phyloP scores from a whole-genome alignment of 2,113 vertebrate genomes.

The Aix galericulata region DNA sequence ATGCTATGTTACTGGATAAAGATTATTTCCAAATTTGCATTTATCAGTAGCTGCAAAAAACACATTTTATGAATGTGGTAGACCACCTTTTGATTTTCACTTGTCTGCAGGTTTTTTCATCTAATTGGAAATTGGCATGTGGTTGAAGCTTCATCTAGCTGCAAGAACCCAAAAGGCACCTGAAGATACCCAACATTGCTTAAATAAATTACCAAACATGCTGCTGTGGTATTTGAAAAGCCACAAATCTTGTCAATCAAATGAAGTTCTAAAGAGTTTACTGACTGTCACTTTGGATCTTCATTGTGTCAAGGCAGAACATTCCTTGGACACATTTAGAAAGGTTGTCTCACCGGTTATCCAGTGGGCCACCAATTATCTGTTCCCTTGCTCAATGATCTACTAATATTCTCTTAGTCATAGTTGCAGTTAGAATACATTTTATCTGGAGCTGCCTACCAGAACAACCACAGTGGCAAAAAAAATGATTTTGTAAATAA shows the following conservation, averaged over 20 bases:
- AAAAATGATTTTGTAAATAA: not conserved
- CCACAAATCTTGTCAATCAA: constrained; percentile 74
- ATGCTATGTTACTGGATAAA: not conserved
- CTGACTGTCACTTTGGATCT: constrained; percentile 41
- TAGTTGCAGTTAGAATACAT: not conserved
- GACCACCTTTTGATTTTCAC: not conserved
- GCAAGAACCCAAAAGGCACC: not conserved
- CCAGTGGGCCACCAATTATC: constrained; percentile 67
- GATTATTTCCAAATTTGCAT: not conserved
- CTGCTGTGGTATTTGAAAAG: constrained; percentile 73
- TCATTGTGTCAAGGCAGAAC: constrained; percentile 71
- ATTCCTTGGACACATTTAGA: constrained; percentile 79
- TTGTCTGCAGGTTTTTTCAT: not conserved
- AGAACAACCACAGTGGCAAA: not conserved
- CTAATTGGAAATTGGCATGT: not conserved
- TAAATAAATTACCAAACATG: constrained; percentile 19
- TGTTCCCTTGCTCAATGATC: not conserved
- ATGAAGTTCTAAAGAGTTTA: constrained; percentile 63
- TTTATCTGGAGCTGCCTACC: not conserved
- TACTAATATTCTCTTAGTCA: not conserved
- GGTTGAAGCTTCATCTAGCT: not conserved
- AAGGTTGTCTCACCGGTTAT: constrained; percentile 70
- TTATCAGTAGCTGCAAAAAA: not conserved
- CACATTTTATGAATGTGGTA: not conserved
- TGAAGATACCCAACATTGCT: constrained; percentile 39